Conservation (phyloP, 2,797 vertebrate genomes). For the Oryzias dopingdopingensis region DNA sequence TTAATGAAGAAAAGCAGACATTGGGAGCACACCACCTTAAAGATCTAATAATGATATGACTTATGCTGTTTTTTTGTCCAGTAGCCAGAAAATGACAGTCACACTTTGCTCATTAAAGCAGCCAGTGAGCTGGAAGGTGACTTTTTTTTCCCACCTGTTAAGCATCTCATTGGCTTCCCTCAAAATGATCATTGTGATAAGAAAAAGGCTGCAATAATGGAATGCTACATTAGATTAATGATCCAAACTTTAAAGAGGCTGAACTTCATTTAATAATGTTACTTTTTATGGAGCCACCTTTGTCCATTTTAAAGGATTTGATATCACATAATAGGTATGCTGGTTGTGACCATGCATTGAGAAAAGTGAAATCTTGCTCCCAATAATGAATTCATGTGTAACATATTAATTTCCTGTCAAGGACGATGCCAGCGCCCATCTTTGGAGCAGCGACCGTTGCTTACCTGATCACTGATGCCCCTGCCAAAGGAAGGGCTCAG, state of each 20-base stretch:
- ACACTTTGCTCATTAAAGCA: constrained; percentile 63
- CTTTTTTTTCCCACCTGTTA: constrained; percentile 44
- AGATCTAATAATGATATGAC: constrained; percentile 51
- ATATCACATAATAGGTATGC: not conserved
- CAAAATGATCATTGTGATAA: constrained; percentile 53
- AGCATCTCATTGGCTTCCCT: constrained; percentile 51
- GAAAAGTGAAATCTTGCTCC: constrained; percentile 19
- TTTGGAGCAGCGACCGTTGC: constrained; percentile 49
- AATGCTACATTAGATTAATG: constrained; percentile 51
- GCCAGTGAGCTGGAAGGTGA: constrained; percentile 58
- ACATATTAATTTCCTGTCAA: constrained; percentile 67
- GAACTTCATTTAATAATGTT: constrained; percentile 21
- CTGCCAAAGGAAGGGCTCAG: constrained; percentile 10
- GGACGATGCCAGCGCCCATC: constrained; percentile 46
- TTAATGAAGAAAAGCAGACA: constrained; percentile 38
- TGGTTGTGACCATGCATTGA: constrained; percentile 11
- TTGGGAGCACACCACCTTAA: constrained; percentile 41
- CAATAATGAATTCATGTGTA: constrained; percentile 39
- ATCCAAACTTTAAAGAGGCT: constrained; percentile 24
- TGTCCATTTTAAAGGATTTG: constrained; percentile 1
- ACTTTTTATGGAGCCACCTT: not conserved
- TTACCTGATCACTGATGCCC: constrained; percentile 52
- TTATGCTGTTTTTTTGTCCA: constrained; percentile 53
- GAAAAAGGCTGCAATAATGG: constrained; percentile 29
- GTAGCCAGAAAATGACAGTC: constrained; percentile 62